Conservation (phyloP, 2,888 invertebrate species). For the Drosophila anomalata region DNA sequence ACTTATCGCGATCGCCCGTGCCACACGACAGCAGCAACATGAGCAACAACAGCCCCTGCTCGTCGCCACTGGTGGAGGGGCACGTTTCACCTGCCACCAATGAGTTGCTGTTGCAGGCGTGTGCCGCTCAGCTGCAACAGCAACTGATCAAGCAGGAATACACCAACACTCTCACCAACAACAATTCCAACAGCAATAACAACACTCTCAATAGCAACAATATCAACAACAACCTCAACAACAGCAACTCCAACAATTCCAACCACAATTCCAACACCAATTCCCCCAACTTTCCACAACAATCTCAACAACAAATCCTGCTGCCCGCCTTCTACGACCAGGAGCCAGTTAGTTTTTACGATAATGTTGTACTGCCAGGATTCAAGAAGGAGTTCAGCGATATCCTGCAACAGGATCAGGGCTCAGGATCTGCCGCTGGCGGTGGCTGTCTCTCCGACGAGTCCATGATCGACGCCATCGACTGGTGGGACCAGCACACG, state of each 20-base stretch:
- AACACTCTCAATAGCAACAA: conserved; percentile 57
- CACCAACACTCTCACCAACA: conserved; percentile 45
- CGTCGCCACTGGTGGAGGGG: conserved; percentile 36
- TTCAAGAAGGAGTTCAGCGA: conserved; percentile 81
- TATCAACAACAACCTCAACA: conserved; percentile 30
- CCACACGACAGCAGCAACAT: conserved; percentile 56
- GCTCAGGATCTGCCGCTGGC: conserved; percentile 40
- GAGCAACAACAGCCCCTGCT: conserved; percentile 43
- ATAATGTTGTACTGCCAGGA: conserved; percentile 68
- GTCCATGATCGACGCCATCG: conserved; percentile 85
- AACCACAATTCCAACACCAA: too few species aligned
- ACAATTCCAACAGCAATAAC: conserved; percentile 37
- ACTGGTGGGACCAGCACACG: conserved; percentile 85
- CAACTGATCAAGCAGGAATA: conserved; percentile 55
- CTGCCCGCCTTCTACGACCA: conserved; percentile 75
- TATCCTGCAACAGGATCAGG: conserved; percentile 82
- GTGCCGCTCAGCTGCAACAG: conserved; percentile 73
- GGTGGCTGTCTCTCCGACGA: conserved; percentile 83
- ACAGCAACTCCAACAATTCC: too few species aligned
- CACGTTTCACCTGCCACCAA: conserved; percentile 82
- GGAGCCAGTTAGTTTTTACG: conserved; percentile 65
- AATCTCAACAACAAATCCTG: conserved; percentile 49
- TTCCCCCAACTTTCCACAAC: too few species aligned
- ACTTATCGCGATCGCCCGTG: conserved; percentile 78
- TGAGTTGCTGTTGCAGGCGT: conserved; percentile 81